A percentile compares a stretch with the other conserved stretches of the same genome.
phyloP scores from a whole-genome alignment of 2,113 vertebrate species.

The Silurus glanis region DNA sequence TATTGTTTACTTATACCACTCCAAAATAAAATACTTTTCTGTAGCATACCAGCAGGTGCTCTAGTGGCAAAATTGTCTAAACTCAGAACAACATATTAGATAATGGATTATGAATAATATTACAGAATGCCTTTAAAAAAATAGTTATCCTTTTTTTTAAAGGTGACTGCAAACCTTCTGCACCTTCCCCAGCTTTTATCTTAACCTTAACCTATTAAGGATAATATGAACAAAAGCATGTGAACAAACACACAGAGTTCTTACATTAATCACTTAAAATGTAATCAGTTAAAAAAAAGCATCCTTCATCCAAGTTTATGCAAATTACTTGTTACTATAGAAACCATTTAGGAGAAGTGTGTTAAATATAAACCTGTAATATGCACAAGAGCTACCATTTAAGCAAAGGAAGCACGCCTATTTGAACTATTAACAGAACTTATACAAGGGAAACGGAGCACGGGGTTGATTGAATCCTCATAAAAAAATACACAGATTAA shows the following conservation, averaged over 20 bases:
- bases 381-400: not conserved
- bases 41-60: not conserved
- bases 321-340: not conserved
- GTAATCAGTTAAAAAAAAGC: not conserved
- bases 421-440: not conserved
- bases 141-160: no score
- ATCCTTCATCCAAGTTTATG: not conserved
- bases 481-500: not conserved
- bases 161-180: not conserved
- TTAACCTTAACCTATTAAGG: not conserved
- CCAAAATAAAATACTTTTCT: no score
- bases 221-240: not conserved
- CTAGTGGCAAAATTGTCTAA: no score
- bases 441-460: not conserved
- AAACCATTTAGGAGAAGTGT: not conserved
- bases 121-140: not conserved
- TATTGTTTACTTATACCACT: no score
- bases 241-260: not conserved
- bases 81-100: no score
- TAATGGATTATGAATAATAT: no score
- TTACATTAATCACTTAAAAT: not conserved
- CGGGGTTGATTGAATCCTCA: not conserved
- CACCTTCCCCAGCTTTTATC: not conserved
- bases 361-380: slow-evolving; percentile 2
- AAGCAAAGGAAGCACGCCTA: not conserved